Conservation (phyloP, 1,140 invertebrate species). For the Ceratosolen solmsi region DNA sequence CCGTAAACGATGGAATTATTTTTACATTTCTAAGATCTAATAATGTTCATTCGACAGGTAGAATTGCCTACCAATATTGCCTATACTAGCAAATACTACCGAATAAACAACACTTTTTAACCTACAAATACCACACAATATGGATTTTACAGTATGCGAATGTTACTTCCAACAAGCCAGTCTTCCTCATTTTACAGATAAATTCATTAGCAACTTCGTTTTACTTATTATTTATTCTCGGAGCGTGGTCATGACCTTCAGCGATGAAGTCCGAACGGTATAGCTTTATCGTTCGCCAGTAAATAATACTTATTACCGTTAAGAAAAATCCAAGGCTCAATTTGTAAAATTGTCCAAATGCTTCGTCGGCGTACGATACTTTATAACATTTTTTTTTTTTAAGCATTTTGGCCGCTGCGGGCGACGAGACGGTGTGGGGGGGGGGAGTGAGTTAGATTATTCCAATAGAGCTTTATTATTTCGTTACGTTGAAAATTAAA, state of each 20-base stretch:
- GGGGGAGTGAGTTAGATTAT: background rate
- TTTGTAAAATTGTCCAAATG: background rate
- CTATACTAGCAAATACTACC: too few species aligned
- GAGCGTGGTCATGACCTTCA: constrained; percentile 27
- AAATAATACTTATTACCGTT: background rate
- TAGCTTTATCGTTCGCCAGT: background rate
- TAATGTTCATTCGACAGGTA: too few species aligned
- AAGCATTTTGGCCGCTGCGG: too few species aligned
- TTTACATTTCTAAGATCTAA: too few species aligned
- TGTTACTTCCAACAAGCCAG: background rate
- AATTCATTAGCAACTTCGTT: background rate
- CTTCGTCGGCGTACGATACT: background rate
- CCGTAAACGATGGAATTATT: too few species aligned
- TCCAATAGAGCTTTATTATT: constrained; percentile 2
- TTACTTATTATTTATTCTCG: constrained; percentile 14
- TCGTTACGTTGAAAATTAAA: constrained; percentile 29
- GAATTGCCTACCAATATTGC: too few species aligned
- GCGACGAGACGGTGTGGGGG: too few species aligned
- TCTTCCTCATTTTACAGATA: constrained; percentile 18
- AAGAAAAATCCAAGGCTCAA: background rate
- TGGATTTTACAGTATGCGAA: background rate
- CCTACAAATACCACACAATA: too few species aligned
- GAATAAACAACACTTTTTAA: background rate
- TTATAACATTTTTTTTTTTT: background rate
- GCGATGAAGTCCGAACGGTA: background rate